Evolutionary conservation across 1,140 invertebrate species (phyloP).

Genomic region (Capitella teleta): DNA sequence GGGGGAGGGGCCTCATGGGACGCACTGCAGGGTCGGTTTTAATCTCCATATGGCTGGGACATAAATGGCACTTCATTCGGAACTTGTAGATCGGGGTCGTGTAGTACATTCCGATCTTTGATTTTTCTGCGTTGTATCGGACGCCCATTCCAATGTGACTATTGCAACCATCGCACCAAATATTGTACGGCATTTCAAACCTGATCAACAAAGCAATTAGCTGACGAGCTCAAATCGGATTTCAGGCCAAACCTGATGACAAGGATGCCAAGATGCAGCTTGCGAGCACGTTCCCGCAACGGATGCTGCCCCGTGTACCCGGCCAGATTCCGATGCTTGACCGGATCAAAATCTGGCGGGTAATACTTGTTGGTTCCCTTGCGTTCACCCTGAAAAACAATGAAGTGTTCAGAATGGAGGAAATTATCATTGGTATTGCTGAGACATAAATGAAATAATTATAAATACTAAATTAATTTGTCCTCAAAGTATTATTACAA

Average conservation of each 20-base stretch:
- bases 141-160: conserved; percentile 99
- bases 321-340: conserved; percentile 74
- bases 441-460: too few relatives aligned
- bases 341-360: conserved; percentile 95
- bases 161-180: conserved; percentile 95
- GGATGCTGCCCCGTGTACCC: conserved; percentile 88
- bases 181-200: conserved; percentile 99
- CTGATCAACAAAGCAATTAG: conserved; percentile 36
- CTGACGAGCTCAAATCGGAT: not conserved
- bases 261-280: conserved; percentile 89
- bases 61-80: conserved; percentile 98
- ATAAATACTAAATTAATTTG: too few relatives aligned
- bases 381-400: conserved; percentile 66
- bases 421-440: too few relatives aligned
- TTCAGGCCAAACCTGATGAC: conserved; percentile 60
- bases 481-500: too few relatives aligned
- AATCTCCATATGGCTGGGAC: conserved; percentile 94
- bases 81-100: conserved; percentile 96
- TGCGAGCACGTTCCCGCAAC: conserved; percentile 82
- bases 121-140: conserved; percentile 96
- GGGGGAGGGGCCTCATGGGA: conserved; percentile 12
- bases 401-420: too few relatives aligned
- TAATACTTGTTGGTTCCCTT: conserved; percentile 98
- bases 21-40: conserved; percentile 93
- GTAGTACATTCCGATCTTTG: conserved; percentile 97